Percentiles rank a stretch among this genome's conserved stretches.
phyloP scores from a whole-genome alignment of 2,113 vertebrate species.

The Polyodon spathula region DNA sequence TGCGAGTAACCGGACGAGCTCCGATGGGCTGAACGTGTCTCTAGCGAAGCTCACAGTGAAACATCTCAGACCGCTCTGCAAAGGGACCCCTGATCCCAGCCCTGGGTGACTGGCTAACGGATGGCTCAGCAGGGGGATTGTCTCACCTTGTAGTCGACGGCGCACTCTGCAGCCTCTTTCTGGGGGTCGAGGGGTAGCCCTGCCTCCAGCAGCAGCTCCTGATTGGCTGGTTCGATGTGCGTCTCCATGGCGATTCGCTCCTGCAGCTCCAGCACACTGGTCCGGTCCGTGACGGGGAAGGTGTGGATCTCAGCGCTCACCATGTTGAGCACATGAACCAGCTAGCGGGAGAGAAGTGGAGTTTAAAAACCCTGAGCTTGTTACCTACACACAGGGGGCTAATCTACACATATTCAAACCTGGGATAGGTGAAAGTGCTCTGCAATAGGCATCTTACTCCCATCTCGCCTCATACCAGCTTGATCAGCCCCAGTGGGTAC shows the following conservation, averaged over 20 bases:
- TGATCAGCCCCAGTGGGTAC: too few species aligned
- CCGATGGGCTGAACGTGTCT: too few species aligned
- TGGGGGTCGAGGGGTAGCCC: constrained; percentile 74
- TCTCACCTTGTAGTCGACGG: constrained; percentile 70
- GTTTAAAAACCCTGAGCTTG: too few species aligned
- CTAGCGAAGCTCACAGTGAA: too few species aligned
- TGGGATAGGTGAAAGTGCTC: too few species aligned
- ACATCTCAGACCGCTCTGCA: background rate
- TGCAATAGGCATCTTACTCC: too few species aligned
- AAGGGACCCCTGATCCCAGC: background rate
- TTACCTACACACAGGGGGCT: too few species aligned
- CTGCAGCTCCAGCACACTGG: constrained; percentile 76
- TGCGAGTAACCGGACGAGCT: too few species aligned
- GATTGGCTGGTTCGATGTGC: constrained; percentile 67
- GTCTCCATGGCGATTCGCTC: constrained; percentile 71
- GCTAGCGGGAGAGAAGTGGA: constrained; percentile 44
- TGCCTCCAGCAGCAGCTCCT: constrained; percentile 90
- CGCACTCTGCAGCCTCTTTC: constrained; percentile 61
- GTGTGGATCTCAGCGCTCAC: constrained; percentile 76
- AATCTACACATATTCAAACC: too few species aligned
- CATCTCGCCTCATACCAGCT: background rate
- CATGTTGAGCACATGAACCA: constrained; percentile 92
- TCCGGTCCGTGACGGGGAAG: constrained; percentile 68
- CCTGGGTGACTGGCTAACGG: background rate
- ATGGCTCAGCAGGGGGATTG: background rate